Conservation (phyloP, 2,888 invertebrate species). For the Oscheius sp. region DNA sequence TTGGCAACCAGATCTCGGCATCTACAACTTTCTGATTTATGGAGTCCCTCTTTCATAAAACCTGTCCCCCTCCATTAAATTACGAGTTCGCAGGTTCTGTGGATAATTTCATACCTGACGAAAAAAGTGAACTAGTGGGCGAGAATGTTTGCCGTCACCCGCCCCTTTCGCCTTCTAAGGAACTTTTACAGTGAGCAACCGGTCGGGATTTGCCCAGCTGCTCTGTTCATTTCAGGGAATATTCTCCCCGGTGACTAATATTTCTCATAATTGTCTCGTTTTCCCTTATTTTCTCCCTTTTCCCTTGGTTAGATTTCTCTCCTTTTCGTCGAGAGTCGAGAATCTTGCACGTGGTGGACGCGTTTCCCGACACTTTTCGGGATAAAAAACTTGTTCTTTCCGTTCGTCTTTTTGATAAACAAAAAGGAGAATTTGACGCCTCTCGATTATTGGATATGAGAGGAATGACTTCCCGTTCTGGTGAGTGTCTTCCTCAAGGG, state of each 20-base stretch:
- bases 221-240: background rate
- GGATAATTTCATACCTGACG: background rate
- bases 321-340: background rate
- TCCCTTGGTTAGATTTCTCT: background rate
- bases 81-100: background rate
- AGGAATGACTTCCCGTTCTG: background rate
- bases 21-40: background rate
- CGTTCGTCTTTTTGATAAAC: background rate
- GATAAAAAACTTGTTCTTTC: slow-evolving; percentile 23
- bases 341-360: slow-evolving; percentile 14
- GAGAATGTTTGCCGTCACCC: background rate
- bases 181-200: background rate
- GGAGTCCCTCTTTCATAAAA: no score
- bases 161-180: background rate
- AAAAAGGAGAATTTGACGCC: no score
- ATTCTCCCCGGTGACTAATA: background rate
- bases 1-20: no score
- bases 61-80: background rate
- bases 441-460: no score
- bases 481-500: background rate
- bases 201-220: slow-evolving; percentile 1
- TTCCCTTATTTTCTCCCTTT: background rate
- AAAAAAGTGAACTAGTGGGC: background rate
- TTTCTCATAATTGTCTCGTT: background rate
- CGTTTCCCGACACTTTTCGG: background rate